Percentiles rank a stretch among this genome's conserved stretches.
Conservation (phyloP, 2,113 vertebrate species). For the Ophthalmolycus amberensis region DNA sequence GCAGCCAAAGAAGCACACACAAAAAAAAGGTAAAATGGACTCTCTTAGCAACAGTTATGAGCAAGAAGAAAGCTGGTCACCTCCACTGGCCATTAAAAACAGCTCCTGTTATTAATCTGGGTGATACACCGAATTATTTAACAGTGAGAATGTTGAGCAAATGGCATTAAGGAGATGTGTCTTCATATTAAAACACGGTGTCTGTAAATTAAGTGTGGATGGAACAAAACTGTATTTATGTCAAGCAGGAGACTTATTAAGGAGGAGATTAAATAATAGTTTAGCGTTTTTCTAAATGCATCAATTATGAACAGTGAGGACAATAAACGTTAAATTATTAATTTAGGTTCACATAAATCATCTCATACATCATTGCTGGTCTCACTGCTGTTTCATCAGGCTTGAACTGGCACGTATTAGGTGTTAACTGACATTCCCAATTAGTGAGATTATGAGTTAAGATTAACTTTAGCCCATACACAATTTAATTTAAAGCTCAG, state of each 20-base stretch:
- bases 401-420: background rate
- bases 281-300: background rate
- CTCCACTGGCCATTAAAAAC: background rate
- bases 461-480: background rate
- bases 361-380: background rate
- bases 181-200: background rate
- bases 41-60: background rate
- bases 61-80: no score
- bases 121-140: background rate
- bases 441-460: background rate
- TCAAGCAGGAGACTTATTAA: no score
- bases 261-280: no score
- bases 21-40: background rate
- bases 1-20: background rate
- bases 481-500: background rate
- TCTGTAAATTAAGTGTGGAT: background rate
- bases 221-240: background rate
- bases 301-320: background rate
- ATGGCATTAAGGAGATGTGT: background rate
- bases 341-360: no score
- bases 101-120: background rate
- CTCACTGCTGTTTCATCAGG: background rate
- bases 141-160: background rate
- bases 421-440: background rate
- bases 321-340: background rate